A percentile compares a stretch with the other conserved stretches of the same genome.
Conservation (phyloP, 2,888 invertebrate species). For the Sesia bembeciformis region DNA sequence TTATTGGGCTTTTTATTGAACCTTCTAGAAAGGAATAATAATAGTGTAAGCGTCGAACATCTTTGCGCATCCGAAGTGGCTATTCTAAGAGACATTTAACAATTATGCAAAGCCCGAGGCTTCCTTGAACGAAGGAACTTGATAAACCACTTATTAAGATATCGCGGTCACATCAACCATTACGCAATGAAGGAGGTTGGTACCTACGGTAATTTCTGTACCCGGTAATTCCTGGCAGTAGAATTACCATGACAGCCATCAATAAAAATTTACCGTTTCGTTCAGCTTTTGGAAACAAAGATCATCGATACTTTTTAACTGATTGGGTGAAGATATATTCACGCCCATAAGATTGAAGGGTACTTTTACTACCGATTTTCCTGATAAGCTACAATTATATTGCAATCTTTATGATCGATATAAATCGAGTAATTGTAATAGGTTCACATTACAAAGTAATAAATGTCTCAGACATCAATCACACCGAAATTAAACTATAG, state of each 20-base stretch:
- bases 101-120: conserved; percentile 57
- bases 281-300: conserved; percentile 32
- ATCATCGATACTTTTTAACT: conserved; percentile 37
- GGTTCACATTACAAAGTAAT: neutral
- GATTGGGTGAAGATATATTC: conserved; percentile 18
- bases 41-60: conserved; percentile 6
- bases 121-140: conserved; percentile 39
- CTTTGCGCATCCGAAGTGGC: conserved; percentile 13
- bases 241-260: conserved; percentile 56
- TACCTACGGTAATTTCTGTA: conserved; percentile 39
- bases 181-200: conserved; percentile 38
- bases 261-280: conserved; percentile 54
- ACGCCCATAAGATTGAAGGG: too few relatives aligned
- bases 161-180: conserved; percentile 62
- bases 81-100: conserved; percentile 34
- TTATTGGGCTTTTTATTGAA: too few relatives aligned
- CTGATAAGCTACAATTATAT: too few relatives aligned
- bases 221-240: conserved; percentile 34
- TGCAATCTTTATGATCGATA: too few relatives aligned
- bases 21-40: neutral
- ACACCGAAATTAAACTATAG: conserved; percentile 44
- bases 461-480: conserved; percentile 42
- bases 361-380: too few relatives aligned
- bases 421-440: neutral
- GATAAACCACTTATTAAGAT: conserved; percentile 70